Base-by-base conservation (phyloP, 2,113 vertebrate genomes). In the Promerops cafer region DNA sequence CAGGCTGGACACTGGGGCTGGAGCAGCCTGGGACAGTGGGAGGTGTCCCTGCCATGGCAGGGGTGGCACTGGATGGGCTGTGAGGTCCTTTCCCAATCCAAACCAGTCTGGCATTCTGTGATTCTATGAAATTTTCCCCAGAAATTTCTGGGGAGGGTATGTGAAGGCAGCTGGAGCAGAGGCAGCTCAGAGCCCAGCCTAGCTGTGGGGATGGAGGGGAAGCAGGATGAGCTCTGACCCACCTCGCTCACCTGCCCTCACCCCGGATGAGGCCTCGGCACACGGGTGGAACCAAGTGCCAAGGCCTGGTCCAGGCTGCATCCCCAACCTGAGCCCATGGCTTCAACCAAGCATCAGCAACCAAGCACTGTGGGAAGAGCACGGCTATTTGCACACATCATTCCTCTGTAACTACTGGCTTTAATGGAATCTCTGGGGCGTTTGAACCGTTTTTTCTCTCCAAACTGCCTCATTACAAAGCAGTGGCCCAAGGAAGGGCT, bases 331-430 rank as follows among this genome's bases (percentile, higher is more conserved):
- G n/a, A 72, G 19, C 24, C 61, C 20, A 3, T 0, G 1, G 28
- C 30, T 37, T 23, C 7, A 3, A 10, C 23, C 47, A 45, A 20
- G 11, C 2, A 6, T 4, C 79, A 47, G 33, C 54, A 37, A 2
- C 35, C 22, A 7, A 26, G 20, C 54, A 1, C 54, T 9, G 15
- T 6, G 40, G 45, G 16, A 27, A 50, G 45, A 44, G 16, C 9
- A 3, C 0, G 0, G 37, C 49, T 16, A 5, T 17, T 5, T 6
- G 8, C 35, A 22, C 23, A 1, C 1, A 22, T 5, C 21, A 21
- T 7, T 37, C 45, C 35, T 39, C 20, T 15, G 1, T 1, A 44
- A 35, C 49, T 5, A 19, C 7, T 2, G 0, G 11, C 11, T 16
- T 23, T 1, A 30, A 7, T 2, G 13, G 15, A 23, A 3, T 1